Evolutionary conservation across 2,113 vertebrate genomes (phyloP), one percentile per base, ranked within the genome.

Genomic region (Paramisgurnus dabryanus): DNA sequence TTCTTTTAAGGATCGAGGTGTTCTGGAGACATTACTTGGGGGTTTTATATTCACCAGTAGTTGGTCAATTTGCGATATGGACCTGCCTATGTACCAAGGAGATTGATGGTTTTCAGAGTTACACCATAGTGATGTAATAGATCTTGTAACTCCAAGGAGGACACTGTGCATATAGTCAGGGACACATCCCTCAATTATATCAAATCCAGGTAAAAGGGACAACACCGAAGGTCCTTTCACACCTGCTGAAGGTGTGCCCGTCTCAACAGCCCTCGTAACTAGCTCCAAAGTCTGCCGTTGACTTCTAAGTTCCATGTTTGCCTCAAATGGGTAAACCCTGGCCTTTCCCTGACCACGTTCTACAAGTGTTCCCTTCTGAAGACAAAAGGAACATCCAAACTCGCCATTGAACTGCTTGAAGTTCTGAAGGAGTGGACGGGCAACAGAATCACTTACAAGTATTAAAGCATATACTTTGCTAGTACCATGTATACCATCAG

Each of bases 41-140:
- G 76, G 75, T 47, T 77, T 64, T 45, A 77, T 77, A 6, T 69
- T 69, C 47, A 41, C 17, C n/a, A 66, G 75, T n/a, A 64, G 17
- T 34, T 65, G 22, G 53, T 76, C 60, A 64, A 76, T 63, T 34
- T 76, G 57, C 49, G 43, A 17, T 22, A 47, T 27, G 43, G 11
- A 58, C 39, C 53, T 74, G 15, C 41, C 75, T 17, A 65, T 45
- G 39, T 79, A 67, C 65, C 45, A 79, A 55, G 65, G 27, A 17
- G 60, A 57, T 69, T 79, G 76, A 34, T 79, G 65, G 66, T 79
- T 57, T 58, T 78, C 63, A 78, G 40, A 67, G 15, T 68, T 40
- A 67, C 34, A 78, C 76, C 76, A 78, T 39, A 78, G 65, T 39
- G 49, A 34, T 9, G 65, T 57, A 27, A 78, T n/a, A 8, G 34